Evolutionary conservation across 1,140 invertebrate species (phyloP).

Genomic region (Sitobion miscanthi): DNA sequence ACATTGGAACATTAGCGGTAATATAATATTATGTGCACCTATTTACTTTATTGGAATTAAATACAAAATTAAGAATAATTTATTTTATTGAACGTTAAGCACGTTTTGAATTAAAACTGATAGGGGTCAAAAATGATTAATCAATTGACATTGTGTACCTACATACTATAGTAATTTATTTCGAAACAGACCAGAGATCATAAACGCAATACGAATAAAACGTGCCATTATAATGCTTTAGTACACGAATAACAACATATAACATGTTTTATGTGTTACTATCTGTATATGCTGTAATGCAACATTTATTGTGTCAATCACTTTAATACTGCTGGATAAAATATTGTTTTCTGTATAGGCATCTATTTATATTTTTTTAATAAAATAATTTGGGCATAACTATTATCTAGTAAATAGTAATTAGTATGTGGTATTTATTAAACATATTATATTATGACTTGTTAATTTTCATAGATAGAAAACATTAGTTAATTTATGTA

Average conservation of each 20-base stretch:
- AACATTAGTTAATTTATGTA: not conserved
- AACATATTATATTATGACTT: no score
- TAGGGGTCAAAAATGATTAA: not conserved
- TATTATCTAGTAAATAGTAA: not conserved
- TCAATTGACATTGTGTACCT: not conserved
- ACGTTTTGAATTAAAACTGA: not conserved
- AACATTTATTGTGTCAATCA: not conserved
- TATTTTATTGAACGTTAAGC: not conserved
- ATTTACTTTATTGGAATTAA: not conserved
- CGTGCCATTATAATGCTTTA: not conserved
- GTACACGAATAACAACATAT: not conserved
- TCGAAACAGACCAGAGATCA: slow-evolving; percentile 14
- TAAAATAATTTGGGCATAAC: not conserved
- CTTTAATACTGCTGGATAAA: not conserved
- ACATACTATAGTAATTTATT: not conserved
- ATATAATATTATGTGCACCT: not conserved
- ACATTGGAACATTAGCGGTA: not conserved
- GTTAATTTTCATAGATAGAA: not conserved
- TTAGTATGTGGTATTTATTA: not conserved
- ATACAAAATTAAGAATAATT: not conserved
- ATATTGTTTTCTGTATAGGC: not conserved
- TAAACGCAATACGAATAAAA: slow-evolving; percentile 49
- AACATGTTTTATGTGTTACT: not conserved
- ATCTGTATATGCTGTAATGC: not conserved
- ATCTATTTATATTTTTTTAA: not conserved